These are phyloP conservation scores for Cichlasoma orientale DNA, from an alignment of 2,797 vertebrate genomes.

Conservation along the genomic window DNA sequence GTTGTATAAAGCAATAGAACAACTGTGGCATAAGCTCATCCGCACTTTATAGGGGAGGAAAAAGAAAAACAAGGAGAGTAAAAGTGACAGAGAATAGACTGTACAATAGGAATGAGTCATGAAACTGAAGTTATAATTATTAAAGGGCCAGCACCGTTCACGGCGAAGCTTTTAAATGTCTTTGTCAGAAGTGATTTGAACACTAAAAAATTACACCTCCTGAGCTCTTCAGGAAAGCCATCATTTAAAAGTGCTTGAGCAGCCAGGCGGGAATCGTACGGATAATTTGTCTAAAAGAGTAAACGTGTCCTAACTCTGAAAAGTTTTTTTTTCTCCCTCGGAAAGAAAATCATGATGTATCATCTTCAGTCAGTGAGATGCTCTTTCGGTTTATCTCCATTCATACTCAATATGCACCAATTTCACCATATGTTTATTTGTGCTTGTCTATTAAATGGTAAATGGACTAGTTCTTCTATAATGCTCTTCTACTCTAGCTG, in stretches of 20 bases:
- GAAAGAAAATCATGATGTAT: background rate
- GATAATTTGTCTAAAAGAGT: slow-evolving; percentile 1
- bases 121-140: background rate
- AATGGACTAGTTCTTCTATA: too few species aligned
- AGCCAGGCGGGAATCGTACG: background rate
- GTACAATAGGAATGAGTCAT: background rate
- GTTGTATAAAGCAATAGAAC: background rate
- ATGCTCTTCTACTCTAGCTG: too few species aligned
- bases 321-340: too few species aligned
- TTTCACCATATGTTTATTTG: background rate
- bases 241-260: background rate
- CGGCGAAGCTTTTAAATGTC: background rate
- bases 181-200: background rate
- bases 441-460: background rate
- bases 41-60: background rate
- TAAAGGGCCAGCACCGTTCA: background rate
- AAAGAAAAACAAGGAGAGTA: background rate
- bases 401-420: background rate
- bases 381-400: background rate
- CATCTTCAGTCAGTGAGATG: background rate
- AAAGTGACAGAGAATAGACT: background rate
- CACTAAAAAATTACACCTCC: background rate
- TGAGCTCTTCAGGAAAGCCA: background rate
- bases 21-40: background rate
- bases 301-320: background rate